Evolutionary conservation across 2,888 invertebrate genomes (phyloP), one percentile per base, ranked within the genome.

Genomic region (Amblyjoppa proteus): DNA sequence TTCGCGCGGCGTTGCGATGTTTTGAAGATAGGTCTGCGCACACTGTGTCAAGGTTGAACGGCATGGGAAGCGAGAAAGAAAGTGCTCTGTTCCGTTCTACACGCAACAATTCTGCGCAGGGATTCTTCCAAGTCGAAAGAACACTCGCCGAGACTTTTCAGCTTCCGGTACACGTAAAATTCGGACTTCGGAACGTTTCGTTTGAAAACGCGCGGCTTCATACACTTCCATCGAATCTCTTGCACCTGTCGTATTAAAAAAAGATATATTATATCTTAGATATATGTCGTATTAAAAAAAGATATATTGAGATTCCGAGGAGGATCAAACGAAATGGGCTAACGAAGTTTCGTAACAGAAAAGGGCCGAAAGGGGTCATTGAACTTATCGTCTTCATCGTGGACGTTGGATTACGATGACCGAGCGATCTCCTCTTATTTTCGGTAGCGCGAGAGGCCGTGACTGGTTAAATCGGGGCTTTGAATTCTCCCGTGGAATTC

Each of bases 11-110:
- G 51, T n/a, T 38, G 34, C 58, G 81, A 73, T 81, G 64, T 87
- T 86, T 85, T 83, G 69, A 84, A 66, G 81, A 25, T 20, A 61
- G 76, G 11, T 20, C 56, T 9, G 56, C 20, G 56, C 66, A 77
- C 73, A 87, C 77, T 86, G 84, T 89, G 89, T 89, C 89, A 89
- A 89, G 89, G 89, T 89, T 89, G 86, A 51, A 75, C 75, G 80
- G 71, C 45, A 78, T 66, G 81, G 81, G 69, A 78, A 84, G 85
- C 49, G 49, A 49, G 88, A 87, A 90, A 90, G 90, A 90, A 90
- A 91, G 90, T 88, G 79, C 73, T 81, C 81, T 85, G 74, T 78
- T 81, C 74, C 80, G 75, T 74, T 73, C 25, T 13, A 58, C 25
- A 58, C 58, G 58, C 58, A 58, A 58, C 58, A 58, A 76, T 20